These are phyloP conservation scores for Syrrhaptes paradoxus DNA, from an alignment of 2,113 vertebrate genomes.

Conservation along the genomic window DNA sequence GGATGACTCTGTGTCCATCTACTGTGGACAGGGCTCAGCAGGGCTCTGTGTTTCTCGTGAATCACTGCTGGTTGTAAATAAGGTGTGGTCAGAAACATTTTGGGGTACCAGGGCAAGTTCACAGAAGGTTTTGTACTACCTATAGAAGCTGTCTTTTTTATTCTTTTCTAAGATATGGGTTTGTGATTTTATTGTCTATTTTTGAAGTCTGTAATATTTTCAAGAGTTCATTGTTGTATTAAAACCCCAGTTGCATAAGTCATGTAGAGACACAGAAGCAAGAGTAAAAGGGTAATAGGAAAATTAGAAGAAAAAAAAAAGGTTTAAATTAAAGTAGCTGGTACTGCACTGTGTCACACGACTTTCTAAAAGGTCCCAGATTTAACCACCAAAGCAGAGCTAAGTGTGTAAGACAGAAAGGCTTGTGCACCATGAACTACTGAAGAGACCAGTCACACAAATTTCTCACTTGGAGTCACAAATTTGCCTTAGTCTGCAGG, in stretches of 20 bases:
- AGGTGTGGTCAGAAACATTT: neutral
- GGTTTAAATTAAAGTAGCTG: neutral
- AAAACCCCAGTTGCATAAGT: neutral
- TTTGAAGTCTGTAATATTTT: neutral
- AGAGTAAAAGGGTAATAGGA: neutral
- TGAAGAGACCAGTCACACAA: neutral
- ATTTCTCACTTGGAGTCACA: neutral
- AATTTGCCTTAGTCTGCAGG: neutral
- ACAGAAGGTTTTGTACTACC: neutral
- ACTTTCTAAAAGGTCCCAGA: neutral
- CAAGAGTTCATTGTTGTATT: neutral
- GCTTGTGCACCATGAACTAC: neutral
- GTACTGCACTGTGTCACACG: neutral
- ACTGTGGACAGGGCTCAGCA: neutral
- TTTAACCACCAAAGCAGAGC: neutral
- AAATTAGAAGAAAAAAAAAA: neutral
- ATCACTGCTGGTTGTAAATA: neutral
- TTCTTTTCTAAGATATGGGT: neutral
- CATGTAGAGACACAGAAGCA: neutral
- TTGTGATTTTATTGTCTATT: neutral
- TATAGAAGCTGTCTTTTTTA: neutral
- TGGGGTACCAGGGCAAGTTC: neutral
- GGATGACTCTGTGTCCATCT: neutral
- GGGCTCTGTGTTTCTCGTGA: neutral
- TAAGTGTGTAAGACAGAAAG: neutral